These are phyloP conservation scores for Belonocnema kinseyi DNA, from an alignment of 1,140 invertebrate species.

Conservation along the genomic window DNA sequence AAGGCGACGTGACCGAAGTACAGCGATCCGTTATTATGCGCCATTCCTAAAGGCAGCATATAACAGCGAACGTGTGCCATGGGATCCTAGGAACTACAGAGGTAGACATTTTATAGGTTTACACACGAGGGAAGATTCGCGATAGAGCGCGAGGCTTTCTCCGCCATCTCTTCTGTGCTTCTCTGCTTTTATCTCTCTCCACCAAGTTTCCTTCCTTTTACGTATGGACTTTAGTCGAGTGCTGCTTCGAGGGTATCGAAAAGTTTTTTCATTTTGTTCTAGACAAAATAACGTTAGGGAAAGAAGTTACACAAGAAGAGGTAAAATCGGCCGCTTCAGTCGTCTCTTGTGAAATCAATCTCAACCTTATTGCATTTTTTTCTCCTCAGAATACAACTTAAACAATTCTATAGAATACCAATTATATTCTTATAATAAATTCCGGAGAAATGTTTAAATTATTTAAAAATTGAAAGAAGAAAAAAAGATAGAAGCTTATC, in stretches of 20 bases:
- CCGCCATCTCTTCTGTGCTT: slow-evolving; percentile 49
- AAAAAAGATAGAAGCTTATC: too few species aligned
- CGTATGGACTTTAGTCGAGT: slow-evolving; percentile 15
- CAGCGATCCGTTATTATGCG: slow-evolving; percentile 12
- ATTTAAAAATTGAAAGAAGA: too few species aligned
- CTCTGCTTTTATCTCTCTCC: not conserved
- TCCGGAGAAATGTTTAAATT: too few species aligned
- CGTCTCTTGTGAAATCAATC: slow-evolving; percentile 6
- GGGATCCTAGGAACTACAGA: slow-evolving; percentile 41
- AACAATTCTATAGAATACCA: too few species aligned
- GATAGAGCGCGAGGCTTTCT: slow-evolving; percentile 58
- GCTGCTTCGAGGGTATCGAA: not conserved
- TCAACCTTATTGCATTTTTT: not conserved
- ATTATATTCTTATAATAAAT: too few species aligned
- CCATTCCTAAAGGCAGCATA: slow-evolving; percentile 5
- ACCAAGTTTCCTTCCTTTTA: not conserved
- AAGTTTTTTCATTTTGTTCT: slow-evolving; percentile 31
- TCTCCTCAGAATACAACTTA: not conserved
- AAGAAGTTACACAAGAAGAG: not conserved
- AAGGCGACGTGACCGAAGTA: slow-evolving; percentile 19
- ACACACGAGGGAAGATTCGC: slow-evolving; percentile 59
- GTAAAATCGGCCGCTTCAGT: not conserved
- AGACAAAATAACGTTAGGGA: slow-evolving; percentile 20
- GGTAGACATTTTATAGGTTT: slow-evolving; percentile 59
- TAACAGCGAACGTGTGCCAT: slow-evolving; percentile 12